Conservation (phyloP, 2,888 invertebrate genomes). For the Junonia oenone region DNA sequence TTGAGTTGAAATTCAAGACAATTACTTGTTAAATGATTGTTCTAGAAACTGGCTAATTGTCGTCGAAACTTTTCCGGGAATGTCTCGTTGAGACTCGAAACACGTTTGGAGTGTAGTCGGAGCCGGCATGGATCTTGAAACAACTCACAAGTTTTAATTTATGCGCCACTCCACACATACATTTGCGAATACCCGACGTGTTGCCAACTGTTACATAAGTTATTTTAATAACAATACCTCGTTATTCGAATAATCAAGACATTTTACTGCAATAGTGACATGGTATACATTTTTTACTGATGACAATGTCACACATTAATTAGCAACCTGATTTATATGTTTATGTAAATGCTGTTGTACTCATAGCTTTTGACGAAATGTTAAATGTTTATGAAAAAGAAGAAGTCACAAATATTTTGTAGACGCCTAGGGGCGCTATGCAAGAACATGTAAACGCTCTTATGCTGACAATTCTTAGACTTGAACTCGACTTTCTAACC, state of each 20-base stretch:
- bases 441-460: no score
- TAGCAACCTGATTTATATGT: no score
- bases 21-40: constrained; percentile 24
- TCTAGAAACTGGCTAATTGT: constrained; percentile 26
- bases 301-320: no score
- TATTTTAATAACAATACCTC: constrained; percentile 14
- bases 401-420: no score
- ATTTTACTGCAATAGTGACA: background rate
- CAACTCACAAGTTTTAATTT: constrained; percentile 27
- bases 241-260: constrained; percentile 3
- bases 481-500: background rate
- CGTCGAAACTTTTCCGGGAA: constrained; percentile 24
- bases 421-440: no score
- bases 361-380: no score
- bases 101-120: constrained; percentile 25
- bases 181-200: constrained; percentile 19
- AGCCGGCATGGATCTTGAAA: constrained; percentile 19
- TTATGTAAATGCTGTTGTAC: no score
- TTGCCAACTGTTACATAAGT: constrained; percentile 20
- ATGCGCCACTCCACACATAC: constrained; percentile 26
- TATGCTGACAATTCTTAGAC: no score
- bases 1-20: constrained; percentile 7
- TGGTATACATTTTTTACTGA: no score
- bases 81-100: constrained; percentile 25
- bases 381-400: no score